Percentiles rank a stretch among this genome's conserved stretches.
These are phyloP conservation scores for Scortum barcoo DNA, from an alignment of 2,113 vertebrate genomes.

Conservation along the genomic window DNA sequence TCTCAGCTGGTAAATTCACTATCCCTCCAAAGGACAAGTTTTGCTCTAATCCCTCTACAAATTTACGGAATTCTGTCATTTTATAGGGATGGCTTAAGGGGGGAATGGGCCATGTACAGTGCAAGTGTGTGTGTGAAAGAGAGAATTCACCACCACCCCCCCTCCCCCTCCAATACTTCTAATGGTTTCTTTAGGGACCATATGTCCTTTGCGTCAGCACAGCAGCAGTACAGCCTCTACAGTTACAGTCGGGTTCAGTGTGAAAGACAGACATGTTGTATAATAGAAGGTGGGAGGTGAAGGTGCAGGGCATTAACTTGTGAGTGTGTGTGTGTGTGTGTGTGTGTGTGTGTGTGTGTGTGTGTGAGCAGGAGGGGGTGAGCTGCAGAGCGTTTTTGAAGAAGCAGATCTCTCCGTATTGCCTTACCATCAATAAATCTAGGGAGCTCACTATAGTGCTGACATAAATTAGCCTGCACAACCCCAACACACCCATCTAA, in stretches of 20 bases:
- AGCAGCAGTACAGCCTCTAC: constrained; percentile 67
- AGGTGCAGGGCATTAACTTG: constrained; percentile 56
- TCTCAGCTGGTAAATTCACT: constrained; percentile 65
- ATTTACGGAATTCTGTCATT: constrained; percentile 65
- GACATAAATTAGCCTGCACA: constrained; percentile 74
- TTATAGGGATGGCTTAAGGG: constrained; percentile 47
- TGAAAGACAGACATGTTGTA: constrained; percentile 72
- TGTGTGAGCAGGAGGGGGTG: neutral
- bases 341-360: constrained; percentile 17
- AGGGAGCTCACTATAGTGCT: constrained; percentile 56
- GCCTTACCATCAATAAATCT: constrained; percentile 76
- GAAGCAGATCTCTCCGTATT: constrained; percentile 69
- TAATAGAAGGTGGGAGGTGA: constrained; percentile 60
- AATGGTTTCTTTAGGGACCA: constrained; percentile 73
- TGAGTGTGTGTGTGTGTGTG: constrained; percentile 41
- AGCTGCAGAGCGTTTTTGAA: constrained; percentile 56
- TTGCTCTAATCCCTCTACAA: constrained; percentile 44
- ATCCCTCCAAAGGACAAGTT: constrained; percentile 46
- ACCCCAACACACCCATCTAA: constrained; percentile 20
- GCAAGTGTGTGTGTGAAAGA: constrained; percentile 37
- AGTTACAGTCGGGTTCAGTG: constrained; percentile 67
- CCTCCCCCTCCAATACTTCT: constrained; percentile 46
- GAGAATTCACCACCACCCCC: constrained; percentile 38
- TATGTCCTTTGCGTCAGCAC: constrained; percentile 72
- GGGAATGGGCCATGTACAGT: constrained; percentile 13